Percentiles rank a stretch among this genome's conserved stretches.
These are phyloP conservation scores for Apamea sordens DNA, from an alignment of 2,888 invertebrate genomes.

Conservation along the genomic window DNA sequence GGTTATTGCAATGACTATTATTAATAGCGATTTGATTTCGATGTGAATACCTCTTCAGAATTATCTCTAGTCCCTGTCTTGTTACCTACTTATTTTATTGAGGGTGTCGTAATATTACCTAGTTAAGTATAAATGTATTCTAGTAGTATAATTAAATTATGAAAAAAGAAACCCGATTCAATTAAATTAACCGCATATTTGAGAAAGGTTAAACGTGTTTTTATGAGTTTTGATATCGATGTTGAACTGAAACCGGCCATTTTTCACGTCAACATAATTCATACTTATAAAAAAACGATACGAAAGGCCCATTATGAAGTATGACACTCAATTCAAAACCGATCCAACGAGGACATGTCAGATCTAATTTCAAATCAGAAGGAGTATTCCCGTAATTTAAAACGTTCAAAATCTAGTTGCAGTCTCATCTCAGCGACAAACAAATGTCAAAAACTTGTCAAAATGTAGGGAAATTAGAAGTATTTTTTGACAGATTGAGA, in stretches of 20 bases:
- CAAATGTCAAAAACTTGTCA: too few relatives aligned
- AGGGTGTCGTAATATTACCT: neutral
- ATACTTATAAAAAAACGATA: neutral
- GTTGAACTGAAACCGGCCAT: neutral
- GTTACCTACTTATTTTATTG: neutral
- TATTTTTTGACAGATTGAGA: too few relatives aligned
- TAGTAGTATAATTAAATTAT: neutral
- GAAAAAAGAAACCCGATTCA: neutral
- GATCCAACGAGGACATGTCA: neutral
- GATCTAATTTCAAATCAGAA: neutral
- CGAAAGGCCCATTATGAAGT: neutral
- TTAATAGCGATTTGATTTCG: slow-evolving; percentile 3
- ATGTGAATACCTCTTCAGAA: neutral
- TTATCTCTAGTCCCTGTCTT: neutral
- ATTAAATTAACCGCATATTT: neutral
- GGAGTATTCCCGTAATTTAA: too few relatives aligned
- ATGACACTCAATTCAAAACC: neutral
- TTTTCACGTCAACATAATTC: neutral
- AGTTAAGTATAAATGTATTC: neutral
- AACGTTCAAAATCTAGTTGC: too few relatives aligned
- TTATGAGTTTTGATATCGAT: neutral
- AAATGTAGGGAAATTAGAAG: too few relatives aligned
- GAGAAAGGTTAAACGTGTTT: neutral
- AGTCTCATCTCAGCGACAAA: too few relatives aligned
- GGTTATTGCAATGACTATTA: slow-evolving; percentile 3